A percentile compares a stretch with the other conserved stretches of the same genome.
These are phyloP conservation scores for Bombus breviceps DNA, from an alignment of 1,140 invertebrate species.

Conservation along the genomic window DNA sequence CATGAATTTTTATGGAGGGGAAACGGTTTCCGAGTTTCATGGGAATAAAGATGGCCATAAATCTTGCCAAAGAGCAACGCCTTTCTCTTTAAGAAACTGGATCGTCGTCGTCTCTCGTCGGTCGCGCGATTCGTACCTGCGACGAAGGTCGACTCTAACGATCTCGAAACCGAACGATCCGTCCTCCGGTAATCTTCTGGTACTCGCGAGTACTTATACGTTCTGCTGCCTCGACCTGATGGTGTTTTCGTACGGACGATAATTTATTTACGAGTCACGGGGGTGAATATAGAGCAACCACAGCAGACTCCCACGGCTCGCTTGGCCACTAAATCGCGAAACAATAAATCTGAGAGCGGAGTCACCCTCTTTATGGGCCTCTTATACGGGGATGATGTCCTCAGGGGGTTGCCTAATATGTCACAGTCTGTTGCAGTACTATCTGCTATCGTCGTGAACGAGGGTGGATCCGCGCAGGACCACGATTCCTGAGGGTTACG, in stretches of 20 bases:
- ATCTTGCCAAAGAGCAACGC: constrained; percentile 27
- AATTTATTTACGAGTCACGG: constrained; percentile 76
- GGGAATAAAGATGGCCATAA: constrained; percentile 42
- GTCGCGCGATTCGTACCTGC: background rate
- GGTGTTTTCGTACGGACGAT: constrained; percentile 38
- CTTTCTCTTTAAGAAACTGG: constrained; percentile 34
- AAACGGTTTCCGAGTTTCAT: constrained; percentile 46
- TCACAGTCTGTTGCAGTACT: constrained; percentile 82
- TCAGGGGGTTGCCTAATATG: constrained; percentile 80
- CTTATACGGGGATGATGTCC: constrained; percentile 77
- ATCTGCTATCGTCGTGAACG: constrained; percentile 58
- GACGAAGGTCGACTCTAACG: background rate
- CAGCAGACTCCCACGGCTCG: constrained; percentile 68
- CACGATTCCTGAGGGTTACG: constrained; percentile 46
- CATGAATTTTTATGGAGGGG: constrained; percentile 66
- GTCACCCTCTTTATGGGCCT: constrained; percentile 74
- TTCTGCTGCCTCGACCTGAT: background rate
- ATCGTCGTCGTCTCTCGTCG: background rate
- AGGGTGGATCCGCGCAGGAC: constrained; percentile 45
- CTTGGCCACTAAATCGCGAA: constrained; percentile 79
- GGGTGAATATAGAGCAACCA: constrained; percentile 13
- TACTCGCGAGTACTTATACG: background rate
- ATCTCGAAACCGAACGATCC: background rate
- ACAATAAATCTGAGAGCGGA: constrained; percentile 79
- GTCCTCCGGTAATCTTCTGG: background rate